Base-by-base conservation (phyloP, 2,888 invertebrate species). In the Nomada fabriciana region DNA sequence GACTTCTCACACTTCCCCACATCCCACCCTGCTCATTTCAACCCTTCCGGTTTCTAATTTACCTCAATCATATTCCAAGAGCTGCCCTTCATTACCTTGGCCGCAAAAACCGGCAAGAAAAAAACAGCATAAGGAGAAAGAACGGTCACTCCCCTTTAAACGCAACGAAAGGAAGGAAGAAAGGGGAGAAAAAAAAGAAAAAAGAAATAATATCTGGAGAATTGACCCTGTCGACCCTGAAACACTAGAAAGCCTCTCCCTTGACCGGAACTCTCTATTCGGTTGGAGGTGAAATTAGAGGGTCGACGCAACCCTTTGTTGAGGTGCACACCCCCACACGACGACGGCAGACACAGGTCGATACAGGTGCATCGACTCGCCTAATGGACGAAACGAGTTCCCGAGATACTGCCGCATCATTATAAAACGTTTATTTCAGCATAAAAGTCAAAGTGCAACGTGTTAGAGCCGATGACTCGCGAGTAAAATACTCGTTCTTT, bases 381-480 rank as follows among this genome's bases (percentile, higher is more conserved):
- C 90, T 91, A 90, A 91, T 91, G 88, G 89, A 87, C 86, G 83
- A 82, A 88, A 90, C 89, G 88, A 84, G 91, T 89, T 91, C 83
- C 71, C 76, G 71, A 86, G 83, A 89, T 89, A 90, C 82, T 88
- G 91, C 90, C 80, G 86, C 88, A 88, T 91, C 90, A 91, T 90
- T 91, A 91, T 86, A 89, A 88, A 88, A 89, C 90, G 89, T 90
- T 91, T 89, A 89, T 87, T 91, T 90, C 89, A 83, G 85, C 83
- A 80, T 86, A 90, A 90, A 89, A 89, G 87, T 89, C 88, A 88
- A 88, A 84, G 88, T 85, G 84, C 87, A 89, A 84, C 85, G 77
- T 64, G 79, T 76, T 68, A 52, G 55, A 61, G 36, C 68, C 77
- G 84, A 89, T 89, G 88, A 89, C 89, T 89, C 89, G 89, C 75